Conservation (phyloP, 2,113 vertebrate species). For the Equus quagga region DNA sequence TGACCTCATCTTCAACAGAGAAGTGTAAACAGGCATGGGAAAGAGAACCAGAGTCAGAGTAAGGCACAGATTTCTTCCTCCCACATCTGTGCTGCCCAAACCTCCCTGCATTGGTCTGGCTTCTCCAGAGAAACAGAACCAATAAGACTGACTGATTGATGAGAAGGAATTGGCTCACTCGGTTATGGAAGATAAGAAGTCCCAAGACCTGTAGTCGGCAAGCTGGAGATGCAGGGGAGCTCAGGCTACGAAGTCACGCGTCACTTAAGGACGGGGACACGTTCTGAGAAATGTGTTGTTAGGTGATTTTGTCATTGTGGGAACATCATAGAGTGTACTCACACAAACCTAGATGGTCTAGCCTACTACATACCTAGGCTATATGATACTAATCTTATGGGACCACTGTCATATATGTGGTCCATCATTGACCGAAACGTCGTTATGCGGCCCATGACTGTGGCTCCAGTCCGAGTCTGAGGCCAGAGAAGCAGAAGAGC, state of each 20-base stretch:
- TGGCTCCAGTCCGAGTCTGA: neutral
- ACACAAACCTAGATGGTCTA: too few relatives aligned
- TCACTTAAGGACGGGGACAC: too few relatives aligned
- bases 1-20: neutral
- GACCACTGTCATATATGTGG: too few relatives aligned
- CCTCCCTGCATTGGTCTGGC: neutral
- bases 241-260: too few relatives aligned
- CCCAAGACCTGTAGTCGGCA: neutral
- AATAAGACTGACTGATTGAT: neutral
- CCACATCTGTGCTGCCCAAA: neutral
- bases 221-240: neutral
- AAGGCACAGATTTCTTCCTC: neutral
- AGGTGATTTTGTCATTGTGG: too few relatives aligned
- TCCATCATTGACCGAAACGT: too few relatives aligned
- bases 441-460: too few relatives aligned
- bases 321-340: too few relatives aligned
- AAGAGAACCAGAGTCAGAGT: neutral
- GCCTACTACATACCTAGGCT: too few relatives aligned
- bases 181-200: neutral
- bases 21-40: neutral
- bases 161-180: neutral
- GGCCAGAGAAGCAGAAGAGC: neutral
- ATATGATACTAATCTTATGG: too few relatives aligned
- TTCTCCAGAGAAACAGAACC: neutral
- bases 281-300: too few relatives aligned